phyloP scores from a whole-genome alignment of 2,113 vertebrate genomes.

The Pomatostomus ruficeps region DNA sequence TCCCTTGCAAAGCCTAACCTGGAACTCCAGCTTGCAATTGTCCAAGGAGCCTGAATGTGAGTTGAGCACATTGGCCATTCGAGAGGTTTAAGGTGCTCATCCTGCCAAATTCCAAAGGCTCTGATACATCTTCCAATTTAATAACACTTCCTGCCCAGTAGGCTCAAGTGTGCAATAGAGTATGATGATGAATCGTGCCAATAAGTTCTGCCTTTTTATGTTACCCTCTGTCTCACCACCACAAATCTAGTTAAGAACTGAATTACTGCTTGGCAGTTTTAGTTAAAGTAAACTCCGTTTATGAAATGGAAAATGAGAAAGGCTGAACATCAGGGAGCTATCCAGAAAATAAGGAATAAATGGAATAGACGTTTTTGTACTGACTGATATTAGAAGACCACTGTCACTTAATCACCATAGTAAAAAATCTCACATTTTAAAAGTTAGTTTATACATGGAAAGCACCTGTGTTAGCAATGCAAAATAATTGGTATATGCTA shows the following conservation, averaged over 20 bases:
- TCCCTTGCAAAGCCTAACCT: background rate
- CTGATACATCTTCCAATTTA: conserved; percentile 2
- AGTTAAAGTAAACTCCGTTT: background rate
- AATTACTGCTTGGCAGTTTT: conserved; percentile 20
- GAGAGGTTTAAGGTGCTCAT: background rate
- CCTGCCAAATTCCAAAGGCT: background rate
- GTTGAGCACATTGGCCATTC: background rate
- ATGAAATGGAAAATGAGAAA: background rate
- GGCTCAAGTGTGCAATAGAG: background rate
- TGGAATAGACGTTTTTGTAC: rapidly evolving
- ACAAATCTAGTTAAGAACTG: conserved; percentile 33
- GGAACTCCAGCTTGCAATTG: background rate
- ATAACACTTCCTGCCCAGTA: background rate
- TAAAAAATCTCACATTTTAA: background rate
- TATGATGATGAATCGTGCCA: background rate
- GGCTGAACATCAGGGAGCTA: background rate
- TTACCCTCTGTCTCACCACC: background rate
- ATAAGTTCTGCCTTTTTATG: conserved; percentile 34
- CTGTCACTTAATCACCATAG: background rate
- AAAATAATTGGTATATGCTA: background rate
- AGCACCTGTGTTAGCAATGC: background rate
- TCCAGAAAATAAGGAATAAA: background rate
- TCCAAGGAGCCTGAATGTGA: background rate
- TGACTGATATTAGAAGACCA: background rate
- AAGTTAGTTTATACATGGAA: background rate